Evolutionary conservation across 2,888 invertebrate species (phyloP).

Genomic region (Octonoba sinensis): DNA sequence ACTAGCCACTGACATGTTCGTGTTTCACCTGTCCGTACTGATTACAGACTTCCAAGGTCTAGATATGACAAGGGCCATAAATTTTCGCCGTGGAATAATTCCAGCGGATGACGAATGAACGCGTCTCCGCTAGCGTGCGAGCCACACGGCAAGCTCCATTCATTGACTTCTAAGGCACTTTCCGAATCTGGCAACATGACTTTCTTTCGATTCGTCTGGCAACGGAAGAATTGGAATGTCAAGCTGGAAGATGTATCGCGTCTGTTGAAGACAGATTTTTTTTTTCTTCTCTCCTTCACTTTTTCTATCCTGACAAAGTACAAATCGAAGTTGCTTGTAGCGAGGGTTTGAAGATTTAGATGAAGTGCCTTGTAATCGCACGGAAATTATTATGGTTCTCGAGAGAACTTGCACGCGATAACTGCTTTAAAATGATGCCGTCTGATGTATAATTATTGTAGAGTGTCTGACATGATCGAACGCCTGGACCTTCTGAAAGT

Average conservation of each 20-base stretch:
- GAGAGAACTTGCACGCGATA: no score
- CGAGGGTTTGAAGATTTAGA: not conserved
- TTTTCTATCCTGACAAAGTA: conserved; percentile 25
- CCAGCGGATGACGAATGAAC: conserved; percentile 52
- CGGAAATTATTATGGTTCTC: no score
- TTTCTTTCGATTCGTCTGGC: conserved; percentile 42
- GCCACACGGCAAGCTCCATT: conserved; percentile 38
- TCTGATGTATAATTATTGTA: no score
- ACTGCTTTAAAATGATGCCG: no score
- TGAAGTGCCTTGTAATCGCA: no score
- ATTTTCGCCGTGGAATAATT: conserved; percentile 47
- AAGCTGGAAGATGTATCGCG: conserved; percentile 46
- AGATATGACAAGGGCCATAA: conserved; percentile 57
- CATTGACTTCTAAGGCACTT: conserved; percentile 49
- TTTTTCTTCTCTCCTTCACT: conserved; percentile 9
- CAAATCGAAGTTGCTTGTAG: conserved; percentile 29
- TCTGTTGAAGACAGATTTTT: conserved; percentile 35
- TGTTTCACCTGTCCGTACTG: conserved; percentile 61
- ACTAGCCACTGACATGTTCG: conserved; percentile 60
- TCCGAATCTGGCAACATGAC: conserved; percentile 49
- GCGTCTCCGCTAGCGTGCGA: conserved; percentile 47
- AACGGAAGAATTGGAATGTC: conserved; percentile 62
- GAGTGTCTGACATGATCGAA: no score
- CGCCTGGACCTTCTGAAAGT: no score
- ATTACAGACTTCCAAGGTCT: conserved; percentile 57